Conservation (phyloP, 2,797 vertebrate species). For the Phoeniculus purpureus region DNA sequence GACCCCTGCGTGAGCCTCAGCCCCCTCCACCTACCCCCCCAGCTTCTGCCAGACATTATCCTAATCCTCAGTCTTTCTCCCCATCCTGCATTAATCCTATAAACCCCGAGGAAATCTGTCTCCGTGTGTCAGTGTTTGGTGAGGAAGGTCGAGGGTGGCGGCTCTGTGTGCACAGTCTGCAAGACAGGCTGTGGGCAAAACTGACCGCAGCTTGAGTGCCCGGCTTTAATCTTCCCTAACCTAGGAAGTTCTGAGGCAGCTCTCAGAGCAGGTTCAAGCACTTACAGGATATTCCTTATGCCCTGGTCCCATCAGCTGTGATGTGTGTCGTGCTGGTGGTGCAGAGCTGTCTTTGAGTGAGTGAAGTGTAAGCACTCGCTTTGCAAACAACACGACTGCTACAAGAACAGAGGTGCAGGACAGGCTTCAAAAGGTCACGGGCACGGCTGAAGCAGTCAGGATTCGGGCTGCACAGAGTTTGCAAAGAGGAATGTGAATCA, state of each 20-base stretch:
- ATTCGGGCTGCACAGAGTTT: background rate
- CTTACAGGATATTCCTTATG: background rate
- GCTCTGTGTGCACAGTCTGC: background rate
- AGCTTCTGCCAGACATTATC: background rate
- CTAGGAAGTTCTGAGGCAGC: background rate
- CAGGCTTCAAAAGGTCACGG: background rate
- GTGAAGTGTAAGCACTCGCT: background rate
- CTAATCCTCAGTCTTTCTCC: conserved; percentile 10
- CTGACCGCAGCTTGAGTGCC: background rate
- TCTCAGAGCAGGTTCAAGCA: background rate
- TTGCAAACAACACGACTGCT: background rate
- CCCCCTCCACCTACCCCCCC: background rate
- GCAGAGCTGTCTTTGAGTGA: background rate
- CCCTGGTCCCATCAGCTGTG: background rate
- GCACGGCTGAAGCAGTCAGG: background rate
- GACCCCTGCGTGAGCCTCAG: background rate
- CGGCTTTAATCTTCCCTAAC: background rate
- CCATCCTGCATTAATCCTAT: conserved; percentile 20
- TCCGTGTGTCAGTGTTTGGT: background rate
- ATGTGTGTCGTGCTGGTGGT: background rate
- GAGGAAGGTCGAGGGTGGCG: background rate
- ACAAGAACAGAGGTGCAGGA: background rate
- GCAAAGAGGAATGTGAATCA: background rate
- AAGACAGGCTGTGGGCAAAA: background rate
- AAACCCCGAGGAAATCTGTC: conserved; percentile 44